Evolutionary conservation across 2,797 vertebrate genomes (phyloP).

Genomic region (Chelon auratus): DNA sequence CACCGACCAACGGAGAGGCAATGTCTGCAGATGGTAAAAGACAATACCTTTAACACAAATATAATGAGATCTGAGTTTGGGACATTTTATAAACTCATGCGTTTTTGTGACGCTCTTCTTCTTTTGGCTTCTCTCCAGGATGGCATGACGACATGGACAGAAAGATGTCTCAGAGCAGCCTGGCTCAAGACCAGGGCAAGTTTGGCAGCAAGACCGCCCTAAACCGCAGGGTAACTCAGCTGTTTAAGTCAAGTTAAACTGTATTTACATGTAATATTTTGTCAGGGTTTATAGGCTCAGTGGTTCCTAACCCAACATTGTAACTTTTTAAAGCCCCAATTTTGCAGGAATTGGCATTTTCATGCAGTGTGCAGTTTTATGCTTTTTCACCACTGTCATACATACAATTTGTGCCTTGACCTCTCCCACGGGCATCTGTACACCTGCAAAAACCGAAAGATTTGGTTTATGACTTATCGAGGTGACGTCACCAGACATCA

Average conservation of each 20-base stretch:
- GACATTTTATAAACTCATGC: background rate
- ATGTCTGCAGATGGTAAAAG: conserved; percentile 86
- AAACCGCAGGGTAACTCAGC: conserved; percentile 90
- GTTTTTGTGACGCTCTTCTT: background rate
- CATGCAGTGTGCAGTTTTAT: too few species aligned
- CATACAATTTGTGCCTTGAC: too few species aligned
- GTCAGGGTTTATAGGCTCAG: background rate
- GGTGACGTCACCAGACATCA: too few species aligned
- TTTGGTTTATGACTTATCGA: too few species aligned
- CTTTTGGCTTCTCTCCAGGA: conserved; percentile 77
- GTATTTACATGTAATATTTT: background rate
- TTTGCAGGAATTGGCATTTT: too few species aligned
- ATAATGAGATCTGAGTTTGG: background rate
- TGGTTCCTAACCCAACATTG: conserved; percentile 1
- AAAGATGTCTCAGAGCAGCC: conserved; percentile 91
- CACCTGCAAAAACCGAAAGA: too few species aligned
- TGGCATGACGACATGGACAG: conserved; percentile 91
- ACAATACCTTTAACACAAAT: background rate
- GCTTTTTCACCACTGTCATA: too few species aligned
- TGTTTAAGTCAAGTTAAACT: conserved; percentile 21
- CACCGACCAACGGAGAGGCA: conserved; percentile 90
- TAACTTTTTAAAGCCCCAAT: background rate
- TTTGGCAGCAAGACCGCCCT: conserved; percentile 94
- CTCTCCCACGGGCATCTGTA: too few species aligned
- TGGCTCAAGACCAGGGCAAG: conserved; percentile 91